These are phyloP conservation scores for Amblyteles armatorius DNA, from an alignment of 2,888 invertebrate species.

Conservation along the genomic window DNA sequence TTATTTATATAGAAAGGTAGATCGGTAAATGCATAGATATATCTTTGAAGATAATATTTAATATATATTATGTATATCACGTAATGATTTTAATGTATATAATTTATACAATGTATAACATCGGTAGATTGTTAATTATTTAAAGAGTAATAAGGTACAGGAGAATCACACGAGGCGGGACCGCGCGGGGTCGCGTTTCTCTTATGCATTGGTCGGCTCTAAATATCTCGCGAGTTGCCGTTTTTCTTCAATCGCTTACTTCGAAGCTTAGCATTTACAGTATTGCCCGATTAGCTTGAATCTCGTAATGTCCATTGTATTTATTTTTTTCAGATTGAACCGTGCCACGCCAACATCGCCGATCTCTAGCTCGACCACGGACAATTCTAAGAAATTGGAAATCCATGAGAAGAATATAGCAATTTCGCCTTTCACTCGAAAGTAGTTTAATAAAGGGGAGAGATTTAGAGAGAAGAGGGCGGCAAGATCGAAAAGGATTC, in stretches of 20 bases:
- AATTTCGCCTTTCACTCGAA: constrained; percentile 16
- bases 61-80: constrained; percentile 53
- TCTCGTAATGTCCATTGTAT: not conserved
- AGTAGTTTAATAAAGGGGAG: not conserved
- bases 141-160: constrained; percentile 79
- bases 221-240: constrained; percentile 36
- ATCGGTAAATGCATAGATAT: constrained; percentile 37
- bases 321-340: constrained; percentile 19
- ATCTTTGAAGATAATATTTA: constrained; percentile 17
- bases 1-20: constrained; percentile 1
- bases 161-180: constrained; percentile 79
- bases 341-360: not conserved
- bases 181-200: constrained; percentile 70
- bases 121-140: constrained; percentile 65
- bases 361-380: constrained; percentile 24
- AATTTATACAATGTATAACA: constrained; percentile 56
- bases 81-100: constrained; percentile 54
- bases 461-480: constrained; percentile 12
- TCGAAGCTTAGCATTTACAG: constrained; percentile 23
- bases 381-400: constrained; percentile 43
- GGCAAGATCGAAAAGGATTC: constrained; percentile 1
- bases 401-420: constrained; percentile 20
- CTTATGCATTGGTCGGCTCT: constrained; percentile 69
- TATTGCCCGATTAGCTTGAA: constrained; percentile 15
- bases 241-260: constrained; percentile 4